Conservation (phyloP, 2,888 invertebrate species). For the Drosophila kambysellisi region DNA sequence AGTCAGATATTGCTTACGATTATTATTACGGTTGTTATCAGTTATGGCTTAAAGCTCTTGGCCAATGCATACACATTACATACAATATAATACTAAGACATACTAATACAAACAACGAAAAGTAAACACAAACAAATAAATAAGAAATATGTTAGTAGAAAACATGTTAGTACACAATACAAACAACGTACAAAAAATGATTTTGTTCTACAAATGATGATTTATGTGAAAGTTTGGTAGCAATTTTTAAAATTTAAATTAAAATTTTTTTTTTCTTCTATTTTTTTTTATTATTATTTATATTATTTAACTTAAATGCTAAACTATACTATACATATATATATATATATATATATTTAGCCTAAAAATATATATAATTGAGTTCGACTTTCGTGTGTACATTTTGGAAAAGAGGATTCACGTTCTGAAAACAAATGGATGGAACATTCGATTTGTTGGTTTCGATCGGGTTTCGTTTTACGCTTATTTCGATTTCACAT, state of each 20-base stretch:
- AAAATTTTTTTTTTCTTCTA: background rate
- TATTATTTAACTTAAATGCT: slow-evolving; percentile 43
- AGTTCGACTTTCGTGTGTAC: slow-evolving; percentile 22
- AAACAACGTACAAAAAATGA: slow-evolving; percentile 35
- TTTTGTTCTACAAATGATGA: slow-evolving; percentile 40
- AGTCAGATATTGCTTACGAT: slow-evolving; percentile 10
- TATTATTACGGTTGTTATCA: slow-evolving; percentile 4
- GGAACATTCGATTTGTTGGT: slow-evolving; percentile 9
- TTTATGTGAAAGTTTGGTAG: slow-evolving; percentile 24
- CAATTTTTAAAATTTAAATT: slow-evolving; percentile 15
- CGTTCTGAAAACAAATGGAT: background rate
- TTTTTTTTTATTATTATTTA: slow-evolving; percentile 16
- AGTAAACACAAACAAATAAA: background rate
- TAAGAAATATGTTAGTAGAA: background rate
- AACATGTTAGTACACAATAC: slow-evolving; percentile 31
- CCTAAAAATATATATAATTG: slow-evolving; percentile 22
- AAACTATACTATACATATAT: slow-evolving; percentile 35
- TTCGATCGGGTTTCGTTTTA: slow-evolving; percentile 4
- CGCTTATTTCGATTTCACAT: slow-evolving; percentile 17
- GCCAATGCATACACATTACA: slow-evolving; percentile 38
- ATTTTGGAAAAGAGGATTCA: slow-evolving; percentile 5
- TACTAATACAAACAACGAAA: slow-evolving; percentile 15
- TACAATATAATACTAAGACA: slow-evolving; percentile 16
- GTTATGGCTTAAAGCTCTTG: slow-evolving; percentile 9
- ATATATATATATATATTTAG: slow-evolving; percentile 34